Evolutionary conservation across 2,113 vertebrate species (phyloP).

Genomic region (Pristiophorus japonicus): DNA sequence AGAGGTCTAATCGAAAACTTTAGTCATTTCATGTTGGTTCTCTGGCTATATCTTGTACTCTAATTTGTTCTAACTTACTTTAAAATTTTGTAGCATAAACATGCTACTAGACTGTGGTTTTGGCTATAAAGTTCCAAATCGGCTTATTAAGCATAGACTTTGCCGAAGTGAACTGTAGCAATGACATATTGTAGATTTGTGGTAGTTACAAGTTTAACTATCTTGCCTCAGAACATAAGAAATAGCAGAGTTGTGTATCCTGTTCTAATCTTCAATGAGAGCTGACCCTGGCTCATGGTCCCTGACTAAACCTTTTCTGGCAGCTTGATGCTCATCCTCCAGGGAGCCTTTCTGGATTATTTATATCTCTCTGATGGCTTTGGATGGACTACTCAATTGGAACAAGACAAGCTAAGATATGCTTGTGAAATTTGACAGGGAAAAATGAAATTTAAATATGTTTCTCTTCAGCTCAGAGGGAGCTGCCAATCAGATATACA

Average conservation of each 20-base stretch:
- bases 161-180: neutral
- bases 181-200: neutral
- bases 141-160: neutral
- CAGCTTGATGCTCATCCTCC: neutral
- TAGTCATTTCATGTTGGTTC: neutral
- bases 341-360: neutral
- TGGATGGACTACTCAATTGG: neutral
- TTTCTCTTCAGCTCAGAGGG: neutral
- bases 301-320: neutral
- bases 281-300: neutral
- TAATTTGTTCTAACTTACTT: neutral
- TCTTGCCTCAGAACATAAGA: neutral
- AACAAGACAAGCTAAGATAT: neutral
- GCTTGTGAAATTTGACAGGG: neutral
- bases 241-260: neutral
- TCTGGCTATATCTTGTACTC: neutral
- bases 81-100: neutral
- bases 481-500: neutral
- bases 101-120: neutral
- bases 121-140: neutral
- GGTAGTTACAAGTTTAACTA: neutral
- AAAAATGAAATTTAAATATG: neutral
- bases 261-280: neutral
- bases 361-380: neutral
- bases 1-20: neutral